Evolutionary conservation across 2,888 invertebrate species (phyloP), one percentile per base, ranked within the genome.

Genomic region (Scaeva pyrastri): DNA sequence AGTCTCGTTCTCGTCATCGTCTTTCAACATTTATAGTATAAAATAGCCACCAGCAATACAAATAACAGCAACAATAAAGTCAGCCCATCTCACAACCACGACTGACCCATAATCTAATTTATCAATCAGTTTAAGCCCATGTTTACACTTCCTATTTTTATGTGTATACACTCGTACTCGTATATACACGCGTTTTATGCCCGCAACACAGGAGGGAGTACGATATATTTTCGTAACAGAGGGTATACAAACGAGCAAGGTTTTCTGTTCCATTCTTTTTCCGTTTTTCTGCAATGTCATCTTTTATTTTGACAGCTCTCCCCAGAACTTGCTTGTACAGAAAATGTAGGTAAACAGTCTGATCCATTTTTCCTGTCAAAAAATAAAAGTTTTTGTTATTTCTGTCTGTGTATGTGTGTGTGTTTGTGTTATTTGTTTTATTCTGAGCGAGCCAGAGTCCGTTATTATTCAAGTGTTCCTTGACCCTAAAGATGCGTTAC

Each of bases 101-200:
- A 64, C 86, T 82, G 86, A 86, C 86, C 86, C 86, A 86, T 82
- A 86, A 86, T 86, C 82, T 86, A 86, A 86, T 86, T 86, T 86
- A 86, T 86, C 86, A 86, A 86, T 86, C 86, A 86, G 86, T 86
- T 86, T 86, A 86, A 86, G 82, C 71, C 86, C 86, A 86, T 86
- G 86, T 82, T 82, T 86, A 82, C 86, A 86, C 86, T 86, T 86
- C 82, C 82, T 82, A 82, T 86, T 73, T 86, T 75, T 72, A 52
- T 36, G 50, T 62, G 68, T 68, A 70, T 50, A 58, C 41, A 68
- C 68, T 45, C 72, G 55, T 60, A n/a, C n/a, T n/a, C n/a, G n/a
- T 62, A 76, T 68, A 70, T 50, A 58, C 41, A 68, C 68, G 56
- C 72, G 55, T 60, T 16, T 66, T 31, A 48, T 66, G 48, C 31